Conservation (phyloP, 2,797 vertebrate species). For the Carduelis carduelis region DNA sequence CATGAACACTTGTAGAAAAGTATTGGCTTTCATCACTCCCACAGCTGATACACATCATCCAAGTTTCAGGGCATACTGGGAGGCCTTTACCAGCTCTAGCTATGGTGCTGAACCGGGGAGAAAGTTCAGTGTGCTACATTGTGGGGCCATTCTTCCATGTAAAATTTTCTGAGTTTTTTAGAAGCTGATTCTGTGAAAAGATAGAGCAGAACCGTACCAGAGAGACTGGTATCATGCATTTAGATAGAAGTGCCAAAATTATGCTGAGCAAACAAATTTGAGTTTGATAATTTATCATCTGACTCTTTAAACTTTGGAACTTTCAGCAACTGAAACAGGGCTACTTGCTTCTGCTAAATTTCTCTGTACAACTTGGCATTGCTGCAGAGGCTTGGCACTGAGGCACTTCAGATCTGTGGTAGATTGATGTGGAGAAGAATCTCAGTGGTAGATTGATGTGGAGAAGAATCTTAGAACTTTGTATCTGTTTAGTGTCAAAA, state of each 20-base stretch:
- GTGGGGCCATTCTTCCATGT: background rate
- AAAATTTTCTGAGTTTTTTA: background rate
- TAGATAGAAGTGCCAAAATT: background rate
- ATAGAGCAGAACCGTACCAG: background rate
- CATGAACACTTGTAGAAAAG: background rate
- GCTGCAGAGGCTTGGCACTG: background rate
- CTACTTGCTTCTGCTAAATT: background rate
- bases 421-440: background rate
- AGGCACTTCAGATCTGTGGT: background rate
- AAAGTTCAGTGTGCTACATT: background rate
- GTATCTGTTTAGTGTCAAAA: background rate
- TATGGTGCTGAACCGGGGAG: background rate
- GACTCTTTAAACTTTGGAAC: background rate
- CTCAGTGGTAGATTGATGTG: background rate
- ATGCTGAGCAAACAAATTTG: background rate
- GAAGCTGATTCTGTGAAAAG: background rate
- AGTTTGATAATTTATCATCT: background rate
- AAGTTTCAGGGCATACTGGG: rapidly evolving
- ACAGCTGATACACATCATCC: background rate
- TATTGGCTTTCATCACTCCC: background rate
- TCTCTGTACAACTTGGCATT: background rate
- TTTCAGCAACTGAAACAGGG: background rate
- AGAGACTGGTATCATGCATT: background rate
- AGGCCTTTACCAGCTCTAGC: background rate
- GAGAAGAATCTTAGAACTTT: background rate